Conservation (phyloP, 2,113 vertebrate genomes). For the Paralichthys olivaceus region DNA sequence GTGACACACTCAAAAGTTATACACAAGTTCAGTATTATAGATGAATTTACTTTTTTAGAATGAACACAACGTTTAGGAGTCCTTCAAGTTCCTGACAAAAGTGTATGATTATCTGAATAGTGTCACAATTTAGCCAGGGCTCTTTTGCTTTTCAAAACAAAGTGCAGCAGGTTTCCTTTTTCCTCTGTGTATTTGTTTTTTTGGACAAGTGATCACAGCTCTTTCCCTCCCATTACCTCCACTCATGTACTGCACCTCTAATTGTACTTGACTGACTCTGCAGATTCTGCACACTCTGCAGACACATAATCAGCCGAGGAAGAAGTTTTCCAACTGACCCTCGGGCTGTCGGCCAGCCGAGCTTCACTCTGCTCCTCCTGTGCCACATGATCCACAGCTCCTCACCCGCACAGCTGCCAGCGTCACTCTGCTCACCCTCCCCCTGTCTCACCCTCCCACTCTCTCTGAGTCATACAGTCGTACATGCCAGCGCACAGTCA, state of each 20-base stretch:
- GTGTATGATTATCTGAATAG: too few relatives aligned
- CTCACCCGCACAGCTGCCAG: constrained; percentile 69
- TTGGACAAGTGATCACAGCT: constrained; percentile 15
- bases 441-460: constrained; percentile 41
- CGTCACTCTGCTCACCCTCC: constrained; percentile 62
- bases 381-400: constrained; percentile 68
- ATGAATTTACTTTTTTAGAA: too few relatives aligned
- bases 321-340: constrained; percentile 43
- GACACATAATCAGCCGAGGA: constrained; percentile 47
- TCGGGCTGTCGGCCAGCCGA: constrained; percentile 21
- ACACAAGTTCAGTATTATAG: too few relatives aligned
- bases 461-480: constrained; percentile 24
- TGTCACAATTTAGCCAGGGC: too few relatives aligned
- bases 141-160: background rate
- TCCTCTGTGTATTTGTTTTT: background rate
- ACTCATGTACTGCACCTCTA: constrained; percentile 11
- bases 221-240: background rate
- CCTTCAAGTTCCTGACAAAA: too few relatives aligned
- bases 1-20: too few relatives aligned
- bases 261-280: constrained; percentile 34
- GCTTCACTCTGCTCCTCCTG: constrained; percentile 47
- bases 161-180: background rate
- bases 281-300: constrained; percentile 36
- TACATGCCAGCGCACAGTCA: constrained; percentile 26
- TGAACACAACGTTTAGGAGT: too few relatives aligned